Evolutionary conservation across 2,113 vertebrate species (phyloP).

Genomic region (Vidua macroura): DNA sequence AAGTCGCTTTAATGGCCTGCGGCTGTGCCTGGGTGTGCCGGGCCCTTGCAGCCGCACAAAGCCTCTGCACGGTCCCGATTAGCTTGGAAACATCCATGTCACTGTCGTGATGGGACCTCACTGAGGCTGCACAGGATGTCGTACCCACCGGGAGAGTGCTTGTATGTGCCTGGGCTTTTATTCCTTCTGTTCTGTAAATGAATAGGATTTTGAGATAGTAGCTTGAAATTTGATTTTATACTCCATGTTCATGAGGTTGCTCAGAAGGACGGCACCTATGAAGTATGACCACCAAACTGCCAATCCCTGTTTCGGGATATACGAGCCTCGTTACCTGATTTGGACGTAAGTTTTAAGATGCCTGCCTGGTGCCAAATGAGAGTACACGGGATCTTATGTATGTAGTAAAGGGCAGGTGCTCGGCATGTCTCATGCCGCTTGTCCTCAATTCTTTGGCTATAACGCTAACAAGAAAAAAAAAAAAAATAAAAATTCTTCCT

Average conservation of each 20-base stretch:
- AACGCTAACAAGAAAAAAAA: neutral
- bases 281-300: rapidly evolving
- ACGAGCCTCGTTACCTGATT: neutral
- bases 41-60: rapidly evolving
- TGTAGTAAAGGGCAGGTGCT: neutral
- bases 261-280: neutral
- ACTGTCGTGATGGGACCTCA: rapidly evolving
- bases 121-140: rapidly evolving
- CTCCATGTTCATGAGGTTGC: rapidly evolving
- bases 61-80: rapidly evolving
- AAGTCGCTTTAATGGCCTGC: rapidly evolving
- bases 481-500: neutral
- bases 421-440: rapidly evolving
- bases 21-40: rapidly evolving
- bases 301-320: rapidly evolving
- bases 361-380: neutral
- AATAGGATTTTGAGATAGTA: neutral
- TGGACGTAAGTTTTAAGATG: rapidly evolving
- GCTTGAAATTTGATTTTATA: neutral
- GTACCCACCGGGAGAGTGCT: neutral
- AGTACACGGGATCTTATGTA: neutral
- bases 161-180: neutral
- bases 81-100: rapidly evolving
- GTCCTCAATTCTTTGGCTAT: neutral
- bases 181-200: neutral